Percentiles rank a stretch among this genome's conserved stretches.
Conservation (phyloP, 2,888 invertebrate species). For the Strigamia transsilvanica region DNA sequence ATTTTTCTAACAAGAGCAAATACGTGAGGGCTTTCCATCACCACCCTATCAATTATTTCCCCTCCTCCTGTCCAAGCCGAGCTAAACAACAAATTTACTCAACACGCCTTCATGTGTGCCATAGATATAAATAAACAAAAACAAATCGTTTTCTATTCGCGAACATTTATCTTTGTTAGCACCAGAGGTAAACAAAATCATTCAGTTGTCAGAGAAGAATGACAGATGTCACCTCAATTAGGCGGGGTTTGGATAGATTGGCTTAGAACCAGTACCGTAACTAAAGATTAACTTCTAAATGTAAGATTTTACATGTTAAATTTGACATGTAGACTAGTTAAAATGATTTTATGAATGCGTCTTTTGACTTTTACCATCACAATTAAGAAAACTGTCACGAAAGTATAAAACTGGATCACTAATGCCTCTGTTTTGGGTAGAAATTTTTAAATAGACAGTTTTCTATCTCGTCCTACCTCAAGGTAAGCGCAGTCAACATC, state of each 20-base stretch:
- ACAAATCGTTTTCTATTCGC: not conserved
- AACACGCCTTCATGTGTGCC: not conserved
- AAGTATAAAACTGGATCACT: too few relatives aligned
- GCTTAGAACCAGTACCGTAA: not conserved
- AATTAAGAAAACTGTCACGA: not conserved
- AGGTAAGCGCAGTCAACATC: too few relatives aligned
- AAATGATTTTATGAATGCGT: too few relatives aligned
- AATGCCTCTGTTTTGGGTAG: too few relatives aligned
- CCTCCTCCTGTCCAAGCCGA: not conserved
- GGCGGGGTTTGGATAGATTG: not conserved
- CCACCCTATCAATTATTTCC: not conserved
- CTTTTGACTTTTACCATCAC: not conserved
- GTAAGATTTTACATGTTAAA: too few relatives aligned
- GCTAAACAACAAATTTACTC: constrained; percentile 21
- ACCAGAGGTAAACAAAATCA: not conserved
- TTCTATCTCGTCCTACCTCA: too few relatives aligned
- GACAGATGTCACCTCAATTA: not conserved
- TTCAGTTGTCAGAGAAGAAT: not conserved
- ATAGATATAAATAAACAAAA: constrained; percentile 7
- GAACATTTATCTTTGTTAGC: not conserved
- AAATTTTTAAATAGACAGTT: too few relatives aligned
- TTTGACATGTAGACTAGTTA: too few relatives aligned
- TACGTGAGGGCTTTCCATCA: not conserved
- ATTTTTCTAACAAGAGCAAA: not conserved
- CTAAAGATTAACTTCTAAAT: not conserved